Conservation (phyloP, 2,888 invertebrate genomes). For the Macrosoma leucophasiata region DNA sequence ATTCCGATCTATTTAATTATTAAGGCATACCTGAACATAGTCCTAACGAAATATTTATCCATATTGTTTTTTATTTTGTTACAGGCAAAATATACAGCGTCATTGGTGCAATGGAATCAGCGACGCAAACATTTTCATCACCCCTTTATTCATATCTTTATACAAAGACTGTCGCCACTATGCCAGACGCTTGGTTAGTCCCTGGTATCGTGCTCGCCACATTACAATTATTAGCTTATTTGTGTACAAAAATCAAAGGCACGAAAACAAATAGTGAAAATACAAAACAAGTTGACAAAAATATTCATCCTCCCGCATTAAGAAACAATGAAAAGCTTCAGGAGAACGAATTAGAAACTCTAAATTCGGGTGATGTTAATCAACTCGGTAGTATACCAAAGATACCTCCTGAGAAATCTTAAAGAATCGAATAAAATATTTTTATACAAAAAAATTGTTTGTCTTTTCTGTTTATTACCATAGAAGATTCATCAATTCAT, state of each 20-base stretch:
- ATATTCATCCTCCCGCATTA: too few species aligned
- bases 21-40: too few species aligned
- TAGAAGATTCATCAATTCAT: constrained; percentile 2
- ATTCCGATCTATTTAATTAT: too few species aligned
- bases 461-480: neutral
- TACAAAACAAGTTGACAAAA: too few species aligned
- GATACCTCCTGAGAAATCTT: too few species aligned
- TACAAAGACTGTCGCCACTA: constrained; percentile 49
- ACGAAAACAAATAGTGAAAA: too few species aligned
- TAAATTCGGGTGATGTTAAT: too few species aligned
- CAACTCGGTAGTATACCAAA: too few species aligned
- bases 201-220: constrained; percentile 50
- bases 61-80: constrained; percentile 27
- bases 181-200: constrained; percentile 61
- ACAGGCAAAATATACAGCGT: constrained; percentile 72
- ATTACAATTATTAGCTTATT: constrained; percentile 51
- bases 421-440: constrained; percentile 13
- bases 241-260: constrained; percentile 46
- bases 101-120: constrained; percentile 63
- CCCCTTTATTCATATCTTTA: constrained; percentile 64
- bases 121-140: constrained; percentile 56
- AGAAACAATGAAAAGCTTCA: too few species aligned
- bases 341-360: too few species aligned
- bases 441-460: neutral
- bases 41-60: constrained; percentile 1